Base-by-base conservation (phyloP, 2,888 invertebrate species). In the Lathronympha strigana region DNA sequence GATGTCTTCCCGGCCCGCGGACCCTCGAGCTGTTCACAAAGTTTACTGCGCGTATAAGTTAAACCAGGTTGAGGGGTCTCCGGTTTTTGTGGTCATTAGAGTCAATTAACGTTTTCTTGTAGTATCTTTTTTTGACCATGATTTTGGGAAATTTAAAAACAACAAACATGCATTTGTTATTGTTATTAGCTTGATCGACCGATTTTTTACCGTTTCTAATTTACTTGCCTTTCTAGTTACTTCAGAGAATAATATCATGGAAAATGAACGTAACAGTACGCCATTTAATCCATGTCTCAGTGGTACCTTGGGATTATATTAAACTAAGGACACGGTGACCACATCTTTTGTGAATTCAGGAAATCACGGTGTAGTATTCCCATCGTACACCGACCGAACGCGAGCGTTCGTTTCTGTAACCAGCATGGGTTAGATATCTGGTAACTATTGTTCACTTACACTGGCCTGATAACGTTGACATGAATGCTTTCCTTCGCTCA, bases 1-100 rank as follows among this genome's bases (percentile, higher is more conserved):
- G 74, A 81, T 76, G 78, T 82, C 80, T 81, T 81, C 79, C 75
- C 77, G 74, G 74, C 71, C 78, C 77, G 77, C 72, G 75, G 76
- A 79, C 71, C 71, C 68, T 72, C 69, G 71, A 25, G 21, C n/a
- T 23, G 23, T 47, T 47, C 47, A 23, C 47, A 13, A 47, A 23
- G 47, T 9, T 47, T 23, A 23, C 64, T 72, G 47, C 2, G 23
- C 23, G 13, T 21, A 5, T n/a, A 4, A n/a, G 47, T 0, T n/a
- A 21, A 23, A 23, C 23, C 23, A 47, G 47, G n/a, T 4, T 38
- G 1, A 38, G 36, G 17, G 17, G 13, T 40, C n/a, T 5, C 5
- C n/a, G 36, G n/a, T 36, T 36, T 36, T n/a, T 0, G 15, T 36
- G 4, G 36, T 4, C 36, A n/a, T 31, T 31, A 8, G 8, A 9